A percentile compares a stretch with the other conserved stretches of the same genome.
Conservation (phyloP, 2,113 vertebrate species). For the Lampris incognitus region DNA sequence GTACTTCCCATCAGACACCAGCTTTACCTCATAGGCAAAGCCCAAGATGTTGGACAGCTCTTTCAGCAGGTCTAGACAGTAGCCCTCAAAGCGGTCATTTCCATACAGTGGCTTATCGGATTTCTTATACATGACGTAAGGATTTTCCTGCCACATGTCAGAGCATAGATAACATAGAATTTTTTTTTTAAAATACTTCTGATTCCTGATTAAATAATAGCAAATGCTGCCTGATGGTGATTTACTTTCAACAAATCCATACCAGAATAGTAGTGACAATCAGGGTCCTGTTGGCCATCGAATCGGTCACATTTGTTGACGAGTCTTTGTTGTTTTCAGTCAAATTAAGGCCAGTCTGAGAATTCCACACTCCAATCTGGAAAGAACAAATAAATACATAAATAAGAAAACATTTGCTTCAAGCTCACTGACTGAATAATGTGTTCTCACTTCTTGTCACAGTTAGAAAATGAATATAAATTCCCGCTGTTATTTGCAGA, state of each 20-base stretch:
- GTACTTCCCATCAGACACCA: conserved; percentile 97
- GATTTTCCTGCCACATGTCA: conserved; percentile 88
- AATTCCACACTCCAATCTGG: conserved; percentile 97
- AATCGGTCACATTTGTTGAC: conserved; percentile 90
- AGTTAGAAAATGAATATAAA: background rate
- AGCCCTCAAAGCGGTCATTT: conserved; percentile 97
- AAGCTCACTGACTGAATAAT: background rate
- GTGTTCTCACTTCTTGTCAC: background rate
- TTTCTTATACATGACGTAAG: conserved; percentile 98
- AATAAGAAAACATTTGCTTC: background rate
- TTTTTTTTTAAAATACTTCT: background rate
- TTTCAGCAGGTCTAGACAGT: conserved; percentile 96
- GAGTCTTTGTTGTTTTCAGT: conserved; percentile 89
- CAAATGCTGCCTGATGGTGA: background rate
- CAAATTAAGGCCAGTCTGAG: conserved; percentile 95
- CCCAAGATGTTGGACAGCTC: conserved; percentile 96
- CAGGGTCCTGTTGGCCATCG: conserved; percentile 93
- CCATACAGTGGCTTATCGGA: conserved; percentile 97
- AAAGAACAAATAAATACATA: conserved; percentile 15
- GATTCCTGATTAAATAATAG: background rate
- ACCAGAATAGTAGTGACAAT: conserved; percentile 96
- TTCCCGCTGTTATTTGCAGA: background rate
- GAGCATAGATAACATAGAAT: background rate
- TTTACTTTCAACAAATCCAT: conserved; percentile 6
- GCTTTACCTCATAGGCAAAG: conserved; percentile 95